Conservation (phyloP, 2,113 vertebrate genomes). For the Rhadina sibilatrix region DNA sequence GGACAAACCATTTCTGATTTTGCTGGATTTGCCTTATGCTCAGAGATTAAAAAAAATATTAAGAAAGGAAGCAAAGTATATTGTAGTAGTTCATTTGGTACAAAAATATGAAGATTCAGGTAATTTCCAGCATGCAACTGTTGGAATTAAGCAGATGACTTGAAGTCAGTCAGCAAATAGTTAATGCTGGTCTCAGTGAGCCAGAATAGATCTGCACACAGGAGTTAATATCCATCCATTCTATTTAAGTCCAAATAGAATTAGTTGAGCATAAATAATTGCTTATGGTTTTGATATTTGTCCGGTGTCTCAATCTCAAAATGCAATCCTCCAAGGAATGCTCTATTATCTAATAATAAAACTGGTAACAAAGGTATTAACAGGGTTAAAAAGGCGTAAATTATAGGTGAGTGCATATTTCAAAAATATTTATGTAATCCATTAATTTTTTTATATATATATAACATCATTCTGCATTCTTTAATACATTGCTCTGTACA, state of each 20-base stretch:
- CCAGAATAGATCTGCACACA: not conserved
- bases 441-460: not conserved
- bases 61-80: not conserved
- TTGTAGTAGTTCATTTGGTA: not conserved
- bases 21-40: not conserved
- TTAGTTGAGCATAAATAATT: not conserved
- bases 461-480: not conserved
- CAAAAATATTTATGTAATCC: not conserved
- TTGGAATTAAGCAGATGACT: not conserved
- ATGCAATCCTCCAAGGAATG: not conserved
- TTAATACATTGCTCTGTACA: not conserved
- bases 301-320: not conserved
- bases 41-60: not conserved
- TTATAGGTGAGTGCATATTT: not conserved
- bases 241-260: not conserved
- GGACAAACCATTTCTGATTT: not conserved
- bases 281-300: not conserved
- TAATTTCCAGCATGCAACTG: not conserved
- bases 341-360: not conserved
- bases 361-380: not conserved
- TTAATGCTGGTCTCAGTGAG: not conserved
- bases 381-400: not conserved
- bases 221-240: not conserved
- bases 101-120: not conserved
- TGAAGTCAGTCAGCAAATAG: not conserved